phyloP scores from a whole-genome alignment of 1,140 invertebrate genomes.

The Samia ricini region DNA sequence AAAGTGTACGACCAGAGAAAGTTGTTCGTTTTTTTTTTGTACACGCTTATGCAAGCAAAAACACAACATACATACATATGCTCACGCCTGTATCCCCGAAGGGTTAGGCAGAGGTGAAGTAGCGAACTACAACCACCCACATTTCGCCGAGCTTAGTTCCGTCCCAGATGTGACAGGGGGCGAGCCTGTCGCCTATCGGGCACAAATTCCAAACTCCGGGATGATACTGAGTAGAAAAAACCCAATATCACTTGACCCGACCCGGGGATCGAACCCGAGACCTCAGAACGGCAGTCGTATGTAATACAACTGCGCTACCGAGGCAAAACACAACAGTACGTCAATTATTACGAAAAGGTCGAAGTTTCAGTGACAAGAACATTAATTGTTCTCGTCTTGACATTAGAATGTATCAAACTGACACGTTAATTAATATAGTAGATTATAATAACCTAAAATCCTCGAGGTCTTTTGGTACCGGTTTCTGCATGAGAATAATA shows the following conservation, averaged over 20 bases:
- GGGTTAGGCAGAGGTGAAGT: too few species aligned
- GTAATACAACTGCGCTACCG: too few species aligned
- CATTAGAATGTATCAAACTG: constrained; percentile 10
- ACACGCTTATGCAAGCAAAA: constrained; percentile 5
- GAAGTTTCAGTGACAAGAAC: constrained; percentile 20
- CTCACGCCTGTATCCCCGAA: too few species aligned
- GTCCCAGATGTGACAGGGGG: too few species aligned
- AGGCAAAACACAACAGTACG: background rate
- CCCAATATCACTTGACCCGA: too few species aligned
- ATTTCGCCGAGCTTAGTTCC: too few species aligned
- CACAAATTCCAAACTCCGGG: too few species aligned
- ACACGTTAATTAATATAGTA: background rate
- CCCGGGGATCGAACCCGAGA: too few species aligned
- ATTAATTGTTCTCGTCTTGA: background rate
- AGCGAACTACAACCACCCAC: too few species aligned
- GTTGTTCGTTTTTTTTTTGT: constrained; percentile 29
- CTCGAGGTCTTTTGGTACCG: background rate
- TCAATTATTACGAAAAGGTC: constrained; percentile 21
- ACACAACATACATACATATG: background rate
- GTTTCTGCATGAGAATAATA: background rate
- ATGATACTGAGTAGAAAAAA: too few species aligned
- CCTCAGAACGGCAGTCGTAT: too few species aligned
- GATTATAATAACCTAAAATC: background rate
- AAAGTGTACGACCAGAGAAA: constrained; percentile 53
- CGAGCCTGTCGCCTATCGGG: too few species aligned